Conservation (phyloP, 1,140 invertebrate species). For the Zaprionus inermis region DNA sequence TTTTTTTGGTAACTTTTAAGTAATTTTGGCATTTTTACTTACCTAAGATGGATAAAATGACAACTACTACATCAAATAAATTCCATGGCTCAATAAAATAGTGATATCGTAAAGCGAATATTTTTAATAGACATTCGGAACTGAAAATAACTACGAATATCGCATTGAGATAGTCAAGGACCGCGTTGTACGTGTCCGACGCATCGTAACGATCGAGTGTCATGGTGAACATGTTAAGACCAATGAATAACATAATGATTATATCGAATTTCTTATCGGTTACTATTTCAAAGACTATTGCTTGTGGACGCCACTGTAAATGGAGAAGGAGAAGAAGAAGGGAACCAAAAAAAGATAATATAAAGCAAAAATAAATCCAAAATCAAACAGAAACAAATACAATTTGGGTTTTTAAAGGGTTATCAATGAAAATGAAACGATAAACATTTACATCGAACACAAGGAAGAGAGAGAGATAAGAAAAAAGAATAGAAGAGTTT, state of each 20-base stretch:
- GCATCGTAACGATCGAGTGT: constrained; percentile 98
- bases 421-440: constrained; percentile 15
- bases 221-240: constrained; percentile 99
- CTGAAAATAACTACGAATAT: constrained; percentile 99
- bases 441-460: constrained; percentile 45
- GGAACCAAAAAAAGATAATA: constrained; percentile 22
- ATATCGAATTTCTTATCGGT: constrained; percentile 99
- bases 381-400: constrained; percentile 6
- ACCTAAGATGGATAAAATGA: constrained; percentile 99
- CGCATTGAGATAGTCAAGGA: constrained; percentile 96
- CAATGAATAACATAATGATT: constrained; percentile 99
- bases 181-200: constrained; percentile 91
- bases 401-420: constrained; percentile 8
- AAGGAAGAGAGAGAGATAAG: constrained; percentile 74
- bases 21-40: constrained; percentile 85
- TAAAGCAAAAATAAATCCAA: constrained; percentile 24
- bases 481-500: constrained; percentile 80
- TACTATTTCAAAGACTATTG: constrained; percentile 97
- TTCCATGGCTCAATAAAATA: constrained; percentile 99
- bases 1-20: constrained; percentile 35
- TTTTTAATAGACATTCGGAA: constrained; percentile 98
- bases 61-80: constrained; percentile 99
- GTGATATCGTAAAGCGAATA: constrained; percentile 97
- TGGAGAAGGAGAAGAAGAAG: constrained; percentile 55
- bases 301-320: constrained; percentile 96